These are phyloP conservation scores for Leptinotarsa juncta DNA, from an alignment of 2,888 invertebrate species.

Conservation along the genomic window DNA sequence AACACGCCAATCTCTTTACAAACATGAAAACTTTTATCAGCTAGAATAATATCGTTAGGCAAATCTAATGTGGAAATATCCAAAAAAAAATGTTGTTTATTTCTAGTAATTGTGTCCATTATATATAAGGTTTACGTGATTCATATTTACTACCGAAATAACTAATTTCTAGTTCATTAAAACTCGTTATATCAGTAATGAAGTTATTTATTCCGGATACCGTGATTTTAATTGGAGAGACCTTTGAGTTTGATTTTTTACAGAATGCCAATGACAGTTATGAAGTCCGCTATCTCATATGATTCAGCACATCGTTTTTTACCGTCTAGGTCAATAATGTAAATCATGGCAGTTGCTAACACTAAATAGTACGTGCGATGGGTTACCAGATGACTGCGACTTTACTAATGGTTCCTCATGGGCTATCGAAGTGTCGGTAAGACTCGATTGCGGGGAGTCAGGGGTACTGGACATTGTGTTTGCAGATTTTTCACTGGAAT, in stretches of 20 bases:
- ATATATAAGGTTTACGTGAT: constrained; percentile 1
- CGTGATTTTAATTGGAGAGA: background rate
- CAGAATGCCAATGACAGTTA: constrained; percentile 18
- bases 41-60: constrained; percentile 8
- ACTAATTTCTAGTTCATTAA: background rate
- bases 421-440: background rate
- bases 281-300: constrained; percentile 21
- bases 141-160: background rate
- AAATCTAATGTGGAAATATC: constrained; percentile 3
- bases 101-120: constrained; percentile 13
- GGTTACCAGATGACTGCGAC: no score
- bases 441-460: background rate
- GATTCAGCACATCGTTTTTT: constrained; percentile 7
- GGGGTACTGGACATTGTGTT: background rate
- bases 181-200: constrained; percentile 1
- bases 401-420: no score
- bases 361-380: no score
- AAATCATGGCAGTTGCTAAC: constrained; percentile 30
- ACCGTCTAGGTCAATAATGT: constrained; percentile 20
- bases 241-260: constrained; percentile 3
- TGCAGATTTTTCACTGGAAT: background rate
- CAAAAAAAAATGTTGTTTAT: constrained; percentile 1
- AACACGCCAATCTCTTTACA: constrained; percentile 26
- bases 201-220: constrained; percentile 11
- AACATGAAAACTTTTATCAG: constrained; percentile 26